phyloP scores from a whole-genome alignment of 2,888 invertebrate genomes.

The Myathropa florea region DNA sequence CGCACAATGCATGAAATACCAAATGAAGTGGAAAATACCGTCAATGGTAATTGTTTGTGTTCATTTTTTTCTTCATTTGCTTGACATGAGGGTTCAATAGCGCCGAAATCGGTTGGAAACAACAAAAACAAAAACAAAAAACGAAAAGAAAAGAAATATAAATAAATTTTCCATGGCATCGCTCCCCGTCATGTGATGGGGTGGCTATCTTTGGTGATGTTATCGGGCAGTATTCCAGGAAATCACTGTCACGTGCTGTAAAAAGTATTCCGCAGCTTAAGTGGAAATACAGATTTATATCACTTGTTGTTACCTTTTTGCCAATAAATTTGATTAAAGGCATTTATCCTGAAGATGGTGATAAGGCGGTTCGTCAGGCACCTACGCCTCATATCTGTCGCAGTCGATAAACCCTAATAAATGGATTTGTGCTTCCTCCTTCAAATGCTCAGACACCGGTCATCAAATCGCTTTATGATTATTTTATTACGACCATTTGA shows the following conservation, averaged over 20 bases:
- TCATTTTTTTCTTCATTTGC: neutral
- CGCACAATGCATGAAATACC: slow-evolving; percentile 26
- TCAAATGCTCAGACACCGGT: no score
- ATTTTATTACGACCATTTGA: neutral
- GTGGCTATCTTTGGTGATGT: neutral
- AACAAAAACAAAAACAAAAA: neutral
- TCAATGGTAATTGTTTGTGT: neutral
- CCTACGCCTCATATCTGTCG: neutral
- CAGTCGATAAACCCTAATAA: neutral
- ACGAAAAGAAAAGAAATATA: neutral
- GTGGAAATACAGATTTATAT: neutral
- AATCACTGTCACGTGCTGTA: slow-evolving; percentile 9
- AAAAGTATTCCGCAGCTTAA: neutral
- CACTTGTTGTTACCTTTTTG: neutral
- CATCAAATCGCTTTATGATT: neutral
- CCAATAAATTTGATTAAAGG: neutral
- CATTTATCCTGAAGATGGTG: neutral
- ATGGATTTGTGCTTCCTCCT: neutral
- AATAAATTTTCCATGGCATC: slow-evolving; percentile 37
- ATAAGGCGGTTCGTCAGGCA: neutral
- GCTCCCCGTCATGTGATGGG: slow-evolving; percentile 17
- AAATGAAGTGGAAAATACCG: slow-evolving; percentile 31
- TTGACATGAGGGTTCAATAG: neutral
- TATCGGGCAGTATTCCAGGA: slow-evolving; percentile 9
- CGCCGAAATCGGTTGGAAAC: neutral